These are phyloP conservation scores for Hippolais icterina DNA, from an alignment of 2,113 vertebrate genomes.

Conservation along the genomic window DNA sequence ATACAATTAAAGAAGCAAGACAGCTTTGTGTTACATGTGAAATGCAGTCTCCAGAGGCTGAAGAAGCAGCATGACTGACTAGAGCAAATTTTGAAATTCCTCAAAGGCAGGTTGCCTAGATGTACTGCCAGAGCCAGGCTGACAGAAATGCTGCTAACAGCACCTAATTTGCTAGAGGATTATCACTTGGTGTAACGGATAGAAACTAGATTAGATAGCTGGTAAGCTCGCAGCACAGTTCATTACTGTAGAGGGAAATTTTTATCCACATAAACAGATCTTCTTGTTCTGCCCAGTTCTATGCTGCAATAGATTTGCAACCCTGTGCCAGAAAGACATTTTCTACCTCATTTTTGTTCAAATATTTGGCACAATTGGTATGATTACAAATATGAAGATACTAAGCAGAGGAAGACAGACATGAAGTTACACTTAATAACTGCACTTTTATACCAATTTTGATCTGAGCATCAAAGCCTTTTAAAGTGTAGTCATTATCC, in stretches of 20 bases:
- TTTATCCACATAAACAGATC: background rate
- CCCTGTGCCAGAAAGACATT: background rate
- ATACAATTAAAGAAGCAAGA: conserved; percentile 10
- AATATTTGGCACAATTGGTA: background rate
- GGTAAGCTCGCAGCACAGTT: background rate
- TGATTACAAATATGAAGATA: background rate
- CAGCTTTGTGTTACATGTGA: background rate
- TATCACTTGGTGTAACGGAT: background rate
- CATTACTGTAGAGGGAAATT: background rate
- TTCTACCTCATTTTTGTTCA: background rate
- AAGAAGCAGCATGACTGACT: background rate
- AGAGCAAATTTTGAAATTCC: background rate
- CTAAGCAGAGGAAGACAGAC: background rate
- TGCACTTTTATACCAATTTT: background rate
- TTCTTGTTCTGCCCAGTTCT: background rate
- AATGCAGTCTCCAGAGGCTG: background rate
- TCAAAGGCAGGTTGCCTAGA: conserved; percentile 23
- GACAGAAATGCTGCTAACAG: conserved; percentile 31
- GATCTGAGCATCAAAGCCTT: background rate
- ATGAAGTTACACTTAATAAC: background rate
- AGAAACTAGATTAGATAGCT: conserved; percentile 15
- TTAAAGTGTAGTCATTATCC: background rate
- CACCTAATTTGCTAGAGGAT: conserved; percentile 4
- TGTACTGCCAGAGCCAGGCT: background rate
- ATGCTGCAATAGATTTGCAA: background rate